These are phyloP conservation scores for Anoplophora glabripennis DNA, from an alignment of 1,140 invertebrate genomes.

Conservation along the genomic window DNA sequence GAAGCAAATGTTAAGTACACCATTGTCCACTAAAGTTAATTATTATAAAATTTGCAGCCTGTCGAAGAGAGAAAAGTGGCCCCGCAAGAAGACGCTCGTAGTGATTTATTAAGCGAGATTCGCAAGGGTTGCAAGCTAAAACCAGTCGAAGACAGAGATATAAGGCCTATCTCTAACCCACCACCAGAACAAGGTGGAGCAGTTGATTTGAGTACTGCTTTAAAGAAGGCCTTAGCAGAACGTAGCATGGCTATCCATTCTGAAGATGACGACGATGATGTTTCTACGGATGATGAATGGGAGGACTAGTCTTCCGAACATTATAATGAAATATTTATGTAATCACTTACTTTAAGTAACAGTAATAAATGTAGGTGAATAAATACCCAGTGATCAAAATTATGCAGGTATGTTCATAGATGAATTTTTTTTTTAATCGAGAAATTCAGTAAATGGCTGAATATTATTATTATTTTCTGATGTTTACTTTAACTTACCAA, in stretches of 20 bases:
- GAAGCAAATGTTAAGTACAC: neutral
- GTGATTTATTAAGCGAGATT: slow-evolving; percentile 76
- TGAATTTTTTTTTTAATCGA: too few relatives aligned
- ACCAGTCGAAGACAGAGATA: slow-evolving; percentile 49
- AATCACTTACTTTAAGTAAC: too few relatives aligned
- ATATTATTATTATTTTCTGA: too few relatives aligned
- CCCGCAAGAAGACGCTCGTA: slow-evolving; percentile 55
- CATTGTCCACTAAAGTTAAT: neutral
- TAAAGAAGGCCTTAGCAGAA: slow-evolving; percentile 74
- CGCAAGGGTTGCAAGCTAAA: slow-evolving; percentile 73
- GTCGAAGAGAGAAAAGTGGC: slow-evolving; percentile 53
- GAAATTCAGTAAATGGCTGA: too few relatives aligned
- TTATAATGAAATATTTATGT: too few relatives aligned
- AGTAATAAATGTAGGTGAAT: too few relatives aligned
- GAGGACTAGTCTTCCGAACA: too few relatives aligned
- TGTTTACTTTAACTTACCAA: too few relatives aligned
- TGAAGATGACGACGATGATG: slow-evolving; percentile 57
- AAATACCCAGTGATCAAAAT: too few relatives aligned
- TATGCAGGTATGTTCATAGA: too few relatives aligned
- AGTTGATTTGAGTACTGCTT: slow-evolving; percentile 70
- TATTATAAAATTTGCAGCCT: slow-evolving; percentile 50
- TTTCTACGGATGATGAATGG: slow-evolving; percentile 68
- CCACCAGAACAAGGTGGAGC: slow-evolving; percentile 20
- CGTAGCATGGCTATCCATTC: slow-evolving; percentile 67
- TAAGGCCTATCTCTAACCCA: slow-evolving; percentile 34